Conservation (phyloP, 2,797 vertebrate genomes). For the Chelon labrosus region DNA sequence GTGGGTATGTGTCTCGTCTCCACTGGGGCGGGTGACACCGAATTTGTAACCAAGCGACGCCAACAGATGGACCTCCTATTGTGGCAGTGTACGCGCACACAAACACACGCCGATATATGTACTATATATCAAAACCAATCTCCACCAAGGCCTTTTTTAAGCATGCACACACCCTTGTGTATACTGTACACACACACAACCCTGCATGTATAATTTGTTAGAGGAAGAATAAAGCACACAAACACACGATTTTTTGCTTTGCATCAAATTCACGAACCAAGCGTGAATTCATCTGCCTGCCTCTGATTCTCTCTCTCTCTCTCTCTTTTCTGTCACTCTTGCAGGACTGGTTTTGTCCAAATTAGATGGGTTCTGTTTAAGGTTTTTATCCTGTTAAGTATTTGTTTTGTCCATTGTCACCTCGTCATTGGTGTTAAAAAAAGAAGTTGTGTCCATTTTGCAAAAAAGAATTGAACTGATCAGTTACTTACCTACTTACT, state of each 20-base stretch:
- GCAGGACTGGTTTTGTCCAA: too few relatives aligned
- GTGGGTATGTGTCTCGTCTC: slow-evolving; percentile 53
- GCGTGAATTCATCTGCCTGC: too few relatives aligned
- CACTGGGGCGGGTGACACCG: slow-evolving; percentile 79
- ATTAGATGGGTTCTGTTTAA: too few relatives aligned
- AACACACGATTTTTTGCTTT: slow-evolving; percentile 7
- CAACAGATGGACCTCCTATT: slow-evolving; percentile 89
- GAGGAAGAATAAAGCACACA: not conserved
- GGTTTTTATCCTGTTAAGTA: too few relatives aligned
- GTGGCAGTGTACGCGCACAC: slow-evolving; percentile 18
- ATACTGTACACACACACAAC: slow-evolving; percentile 4
- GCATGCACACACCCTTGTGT: not conserved
- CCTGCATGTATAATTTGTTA: not conserved
- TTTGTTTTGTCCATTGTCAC: too few relatives aligned
- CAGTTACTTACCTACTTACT: slow-evolving; percentile 47
- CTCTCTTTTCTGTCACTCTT: too few relatives aligned
- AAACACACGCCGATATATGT: not conserved
- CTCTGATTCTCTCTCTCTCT: too few relatives aligned
- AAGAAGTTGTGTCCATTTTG: too few relatives aligned
- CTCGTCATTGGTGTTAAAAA: too few relatives aligned
- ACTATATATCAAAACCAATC: slow-evolving; percentile 24
- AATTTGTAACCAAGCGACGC: slow-evolving; percentile 80
- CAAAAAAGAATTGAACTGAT: not conserved
- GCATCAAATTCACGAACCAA: too few relatives aligned
- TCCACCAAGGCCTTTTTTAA: slow-evolving; percentile 27